Base-by-base conservation (phyloP, 2,888 invertebrate species). In the Drosophila setosimentum region DNA sequence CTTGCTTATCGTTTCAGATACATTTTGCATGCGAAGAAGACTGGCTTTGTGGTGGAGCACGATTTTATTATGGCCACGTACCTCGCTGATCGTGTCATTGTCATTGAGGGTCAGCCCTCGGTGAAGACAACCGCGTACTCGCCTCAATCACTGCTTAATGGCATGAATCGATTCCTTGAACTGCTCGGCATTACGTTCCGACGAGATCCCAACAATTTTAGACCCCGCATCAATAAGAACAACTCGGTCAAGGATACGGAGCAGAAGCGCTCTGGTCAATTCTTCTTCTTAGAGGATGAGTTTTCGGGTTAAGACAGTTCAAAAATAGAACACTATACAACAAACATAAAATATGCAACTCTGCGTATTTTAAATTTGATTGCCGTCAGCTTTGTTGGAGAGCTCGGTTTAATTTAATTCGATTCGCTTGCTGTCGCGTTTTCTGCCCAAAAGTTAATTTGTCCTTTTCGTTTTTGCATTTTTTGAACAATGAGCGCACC, bases 41-140 rank as follows among this genome's bases (percentile, higher is more conserved):
- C 99, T 10, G 99, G 99, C 16, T 99, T 99, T 93, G 97, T 99
- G 21, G 99, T 99, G 2, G 99, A 99, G 95, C 99, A 99, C 96
- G 99, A 99, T 94, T 99, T 99, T 93, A 99, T 99, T 82, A 99
- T 99, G 99, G 99, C 99, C 21, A 99, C 99, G 0, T 99, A 99
- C 93, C 95, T 99, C 76, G 98, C 99, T 1, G 99, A 99, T 93
- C 95, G 99, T 50, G 99, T 99, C 4, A 99, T 99, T 82, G 99
- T 99, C 57, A 99, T 99, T 93, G 99, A 99, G 92, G 99, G 99
- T 55, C 94, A 94, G 50, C 99, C 99, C 0, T 99, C 99, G 0
- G 95, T 98, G 1, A 93, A 96, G 70, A 98, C 99, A 2, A 95
- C 95, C 0, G 99, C 99, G 1, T 97, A 98, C 92, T 95, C 97